Evolutionary conservation across 1,140 invertebrate genomes (phyloP).

Genomic region (Pectinophora gossypiella): DNA sequence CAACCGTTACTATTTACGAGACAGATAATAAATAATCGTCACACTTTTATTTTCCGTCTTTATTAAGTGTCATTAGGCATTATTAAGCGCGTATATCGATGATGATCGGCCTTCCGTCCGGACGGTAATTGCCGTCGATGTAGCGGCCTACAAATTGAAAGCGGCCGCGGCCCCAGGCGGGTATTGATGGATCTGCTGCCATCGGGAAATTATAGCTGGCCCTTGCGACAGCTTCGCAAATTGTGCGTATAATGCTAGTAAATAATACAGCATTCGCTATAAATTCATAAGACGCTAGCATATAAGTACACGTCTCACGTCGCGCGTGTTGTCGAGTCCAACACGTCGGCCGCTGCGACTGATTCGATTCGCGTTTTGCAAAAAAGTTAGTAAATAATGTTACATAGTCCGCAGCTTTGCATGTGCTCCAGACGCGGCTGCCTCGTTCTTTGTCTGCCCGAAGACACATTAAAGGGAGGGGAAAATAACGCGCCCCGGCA

Average conservation of each 20-base stretch:
- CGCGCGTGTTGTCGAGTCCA: conserved; percentile 7
- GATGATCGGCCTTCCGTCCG: conserved; percentile 69
- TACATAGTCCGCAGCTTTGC: neutral
- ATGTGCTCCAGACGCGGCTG: conserved; percentile 11
- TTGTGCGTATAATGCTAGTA: conserved; percentile 72
- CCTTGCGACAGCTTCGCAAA: conserved; percentile 72
- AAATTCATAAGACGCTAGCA: conserved; percentile 55
- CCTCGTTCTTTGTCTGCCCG: conserved; percentile 46
- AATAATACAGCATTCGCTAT: conserved; percentile 62
- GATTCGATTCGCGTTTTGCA: neutral
- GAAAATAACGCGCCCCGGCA: conserved; percentile 22
- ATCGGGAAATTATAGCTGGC: conserved; percentile 68
- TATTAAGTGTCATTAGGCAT: conserved; percentile 73
- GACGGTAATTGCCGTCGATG: conserved; percentile 64
- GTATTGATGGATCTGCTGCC: conserved; percentile 72
- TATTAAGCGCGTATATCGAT: conserved; percentile 69
- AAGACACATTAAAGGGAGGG: conserved; percentile 30
- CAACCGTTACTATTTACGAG: conserved; percentile 16
- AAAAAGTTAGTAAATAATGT: neutral
- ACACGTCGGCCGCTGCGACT: conserved; percentile 3
- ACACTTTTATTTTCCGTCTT: conserved; percentile 67
- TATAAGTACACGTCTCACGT: conserved; percentile 41
- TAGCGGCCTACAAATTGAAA: conserved; percentile 72
- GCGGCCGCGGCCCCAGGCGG: conserved; percentile 59
- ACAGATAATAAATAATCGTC: conserved; percentile 55